Conservation (phyloP, 35 echinoderm and acorn worm species). For the Eucidaris tribuloides region DNA sequence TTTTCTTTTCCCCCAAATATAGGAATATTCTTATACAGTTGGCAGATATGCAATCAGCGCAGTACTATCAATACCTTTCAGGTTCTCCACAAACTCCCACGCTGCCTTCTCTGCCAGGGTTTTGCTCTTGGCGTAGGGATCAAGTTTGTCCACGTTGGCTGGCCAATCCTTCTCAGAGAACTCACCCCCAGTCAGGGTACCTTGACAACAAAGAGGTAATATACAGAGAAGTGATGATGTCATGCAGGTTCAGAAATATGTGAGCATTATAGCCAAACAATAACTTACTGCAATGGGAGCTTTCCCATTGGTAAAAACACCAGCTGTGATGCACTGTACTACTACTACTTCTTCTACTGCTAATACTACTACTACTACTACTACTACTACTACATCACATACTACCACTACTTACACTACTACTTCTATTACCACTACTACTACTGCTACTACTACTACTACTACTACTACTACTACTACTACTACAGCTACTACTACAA, state of each 20-base stretch:
- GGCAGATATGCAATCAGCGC: too few relatives aligned
- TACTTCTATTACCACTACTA: too few relatives aligned
- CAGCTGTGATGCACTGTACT: not conserved
- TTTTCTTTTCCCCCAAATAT: too few relatives aligned
- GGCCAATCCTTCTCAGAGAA: slow-evolving; percentile 93
- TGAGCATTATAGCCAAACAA: not conserved
- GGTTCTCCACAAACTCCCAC: slow-evolving; percentile 92
- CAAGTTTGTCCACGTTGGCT: slow-evolving; percentile 48
- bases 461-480: not conserved
- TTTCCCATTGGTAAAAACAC: not conserved
- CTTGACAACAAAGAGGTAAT: not conserved
- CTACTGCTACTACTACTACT: not conserved
- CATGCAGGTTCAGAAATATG: not conserved
- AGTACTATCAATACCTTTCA: too few relatives aligned
- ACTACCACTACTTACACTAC: too few relatives aligned
- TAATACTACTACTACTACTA: too few relatives aligned
- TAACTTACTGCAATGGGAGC: too few relatives aligned
- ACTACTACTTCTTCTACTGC: too few relatives aligned
- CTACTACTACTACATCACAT: not conserved
- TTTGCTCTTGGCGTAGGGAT: slow-evolving; percentile 87
- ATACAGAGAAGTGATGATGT: not conserved
- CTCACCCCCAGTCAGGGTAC: not conserved
- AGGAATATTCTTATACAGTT: too few relatives aligned
- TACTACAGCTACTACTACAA: not conserved
- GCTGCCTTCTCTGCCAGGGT: slow-evolving; percentile 92